Conservation (phyloP, 2,113 vertebrate genomes). For the Callorhinus ursinus region DNA sequence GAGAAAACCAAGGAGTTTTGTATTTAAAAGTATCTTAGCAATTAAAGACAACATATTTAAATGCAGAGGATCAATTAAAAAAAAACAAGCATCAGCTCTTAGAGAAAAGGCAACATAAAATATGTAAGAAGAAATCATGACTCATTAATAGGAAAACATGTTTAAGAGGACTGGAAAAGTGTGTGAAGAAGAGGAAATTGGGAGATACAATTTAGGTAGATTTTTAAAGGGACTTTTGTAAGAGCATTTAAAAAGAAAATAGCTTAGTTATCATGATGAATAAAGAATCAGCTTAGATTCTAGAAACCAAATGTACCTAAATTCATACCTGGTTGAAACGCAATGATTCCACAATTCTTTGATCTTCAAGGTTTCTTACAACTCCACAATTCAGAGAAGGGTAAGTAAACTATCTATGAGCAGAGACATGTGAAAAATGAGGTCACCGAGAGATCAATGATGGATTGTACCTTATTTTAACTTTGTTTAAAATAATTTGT, state of each 20-base stretch:
- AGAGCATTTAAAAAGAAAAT: not conserved
- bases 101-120: not conserved
- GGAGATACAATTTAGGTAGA: not conserved
- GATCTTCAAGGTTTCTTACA: not conserved
- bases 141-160: not conserved
- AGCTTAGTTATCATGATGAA: not conserved
- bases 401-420: not conserved
- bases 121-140: not conserved
- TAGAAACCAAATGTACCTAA: constrained; percentile 18
- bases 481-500: constrained; percentile 63
- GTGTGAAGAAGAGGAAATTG: not conserved
- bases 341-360: not conserved
- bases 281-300: not conserved
- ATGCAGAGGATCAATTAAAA: not conserved
- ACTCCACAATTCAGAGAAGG: not conserved
- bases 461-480: not conserved
- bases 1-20: not conserved
- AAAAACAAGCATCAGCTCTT: not conserved
- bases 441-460: not conserved
- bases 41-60: constrained; percentile 16
- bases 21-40: not conserved
- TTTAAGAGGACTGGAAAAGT: not conserved
- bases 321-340: not conserved
- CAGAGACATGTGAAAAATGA: not conserved
- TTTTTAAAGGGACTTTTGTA: not conserved